These are phyloP conservation scores for Melanotaenia boesemani DNA, from an alignment of 2,797 vertebrate genomes.

Conservation along the genomic window DNA sequence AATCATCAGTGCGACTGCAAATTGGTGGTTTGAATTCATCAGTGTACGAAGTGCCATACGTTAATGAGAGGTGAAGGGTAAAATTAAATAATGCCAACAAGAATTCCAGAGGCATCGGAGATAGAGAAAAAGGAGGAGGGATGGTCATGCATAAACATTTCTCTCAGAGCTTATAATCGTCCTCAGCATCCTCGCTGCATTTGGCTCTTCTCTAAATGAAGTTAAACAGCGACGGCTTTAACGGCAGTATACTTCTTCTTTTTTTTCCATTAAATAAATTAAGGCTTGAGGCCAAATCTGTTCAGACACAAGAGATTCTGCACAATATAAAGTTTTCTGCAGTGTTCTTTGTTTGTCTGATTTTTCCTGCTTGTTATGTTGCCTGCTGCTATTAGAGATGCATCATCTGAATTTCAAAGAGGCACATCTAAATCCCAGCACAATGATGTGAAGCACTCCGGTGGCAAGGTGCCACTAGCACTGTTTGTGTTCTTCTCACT, in stretches of 20 bases:
- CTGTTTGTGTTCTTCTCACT: constrained; percentile 41
- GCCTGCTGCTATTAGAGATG: constrained; percentile 17
- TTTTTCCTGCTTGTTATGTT: constrained; percentile 3
- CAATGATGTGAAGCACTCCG: constrained; percentile 34
- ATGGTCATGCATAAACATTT: constrained; percentile 55
- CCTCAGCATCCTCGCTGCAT: constrained; percentile 36
- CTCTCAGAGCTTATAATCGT: constrained; percentile 36
- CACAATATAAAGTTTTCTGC: constrained; percentile 25
- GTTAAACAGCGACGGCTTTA: constrained; percentile 25
- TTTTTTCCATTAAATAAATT: constrained; percentile 41
- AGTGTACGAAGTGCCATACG: constrained; percentile 41
- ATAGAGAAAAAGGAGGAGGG: background rate
- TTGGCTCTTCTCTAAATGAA: constrained; percentile 29
- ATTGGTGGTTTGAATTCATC: constrained; percentile 71
- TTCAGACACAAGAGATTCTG: constrained; percentile 40
- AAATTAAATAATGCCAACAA: constrained; percentile 57
- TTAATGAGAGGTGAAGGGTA: constrained; percentile 68
- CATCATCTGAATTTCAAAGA: constrained; percentile 48
- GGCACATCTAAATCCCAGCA: constrained; percentile 33
- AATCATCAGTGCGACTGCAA: constrained; percentile 71
- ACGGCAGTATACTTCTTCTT: constrained; percentile 9
- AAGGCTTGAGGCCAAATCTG: constrained; percentile 41
- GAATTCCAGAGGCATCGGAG: constrained; percentile 20
- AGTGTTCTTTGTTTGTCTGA: constrained; percentile 41
- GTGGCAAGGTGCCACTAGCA: constrained; percentile 46